phyloP scores from a whole-genome alignment of 1,140 invertebrate genomes.

The Coboldia fuscipes region DNA sequence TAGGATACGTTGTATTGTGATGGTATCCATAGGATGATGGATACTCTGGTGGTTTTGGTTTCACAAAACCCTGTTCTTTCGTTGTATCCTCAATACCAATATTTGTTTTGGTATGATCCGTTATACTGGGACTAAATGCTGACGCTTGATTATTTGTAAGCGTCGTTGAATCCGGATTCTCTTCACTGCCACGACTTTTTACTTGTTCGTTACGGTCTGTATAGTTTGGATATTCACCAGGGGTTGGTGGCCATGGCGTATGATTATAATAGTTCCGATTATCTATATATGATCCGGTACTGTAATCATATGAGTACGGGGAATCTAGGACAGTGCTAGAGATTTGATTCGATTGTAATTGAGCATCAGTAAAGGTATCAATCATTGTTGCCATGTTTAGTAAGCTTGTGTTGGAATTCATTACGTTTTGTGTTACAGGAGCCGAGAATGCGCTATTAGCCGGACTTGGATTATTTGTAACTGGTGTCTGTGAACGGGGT shows the following conservation, averaged over 20 bases:
- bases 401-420: conserved; percentile 29
- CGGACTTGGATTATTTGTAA: conserved; percentile 18
- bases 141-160: conserved; percentile 10
- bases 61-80: conserved; percentile 12
- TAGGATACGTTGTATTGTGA: background rate
- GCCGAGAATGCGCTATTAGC: conserved; percentile 7
- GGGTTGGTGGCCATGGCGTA: conserved; percentile 11
- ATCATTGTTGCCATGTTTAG: conserved; percentile 51
- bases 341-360: conserved; percentile 59
- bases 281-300: conserved; percentile 24
- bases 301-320: conserved; percentile 41
- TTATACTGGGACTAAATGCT: conserved; percentile 10
- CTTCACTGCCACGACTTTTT: conserved; percentile 17
- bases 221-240: conserved; percentile 4
- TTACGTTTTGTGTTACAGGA: conserved; percentile 6
- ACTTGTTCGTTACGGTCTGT: conserved; percentile 9
- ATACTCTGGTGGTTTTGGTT: conserved; percentile 20
- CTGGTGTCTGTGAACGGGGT: conserved; percentile 23
- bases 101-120: conserved; percentile 3
- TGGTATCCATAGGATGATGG: conserved; percentile 5
- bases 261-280: conserved; percentile 20
- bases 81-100: conserved; percentile 11
- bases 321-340: conserved; percentile 59
- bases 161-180: conserved; percentile 20
- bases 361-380: conserved; percentile 46